phyloP scores from a whole-genome alignment of 2,113 vertebrate genomes.

The Acinonyx jubatus region DNA sequence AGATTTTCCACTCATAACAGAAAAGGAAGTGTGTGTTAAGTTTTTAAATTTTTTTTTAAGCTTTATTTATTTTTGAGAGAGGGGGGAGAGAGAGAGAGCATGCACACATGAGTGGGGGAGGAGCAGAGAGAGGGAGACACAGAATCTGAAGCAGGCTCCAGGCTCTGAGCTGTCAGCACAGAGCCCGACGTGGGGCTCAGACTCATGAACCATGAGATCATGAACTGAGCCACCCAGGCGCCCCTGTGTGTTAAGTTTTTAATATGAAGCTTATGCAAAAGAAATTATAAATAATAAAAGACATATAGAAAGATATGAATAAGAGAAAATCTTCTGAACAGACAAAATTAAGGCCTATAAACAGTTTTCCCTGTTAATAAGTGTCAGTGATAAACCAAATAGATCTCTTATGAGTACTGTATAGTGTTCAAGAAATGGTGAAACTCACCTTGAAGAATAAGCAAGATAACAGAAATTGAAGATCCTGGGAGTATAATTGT shows the following conservation, averaged over 20 bases:
- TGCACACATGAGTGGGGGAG: too few relatives aligned
- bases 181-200: too few relatives aligned
- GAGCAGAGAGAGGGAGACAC: too few relatives aligned
- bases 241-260: neutral
- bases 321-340: neutral
- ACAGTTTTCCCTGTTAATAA: neutral
- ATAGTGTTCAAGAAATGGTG: slow-evolving; percentile 1
- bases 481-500: neutral
- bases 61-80: too few relatives aligned
- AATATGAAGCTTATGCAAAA: slow-evolving; percentile 9
- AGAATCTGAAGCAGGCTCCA: too few relatives aligned
- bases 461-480: neutral
- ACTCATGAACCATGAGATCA: too few relatives aligned
- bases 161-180: too few relatives aligned
- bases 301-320: slow-evolving; percentile 15
- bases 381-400: slow-evolving; percentile 1
- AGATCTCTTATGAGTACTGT: neutral
- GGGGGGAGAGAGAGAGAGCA: too few relatives aligned
- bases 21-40: neutral
- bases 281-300: neutral
- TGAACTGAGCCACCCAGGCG: too few relatives aligned
- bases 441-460: slow-evolving; percentile 6
- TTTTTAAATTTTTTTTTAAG: neutral
- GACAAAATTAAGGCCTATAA: neutral
- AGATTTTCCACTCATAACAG: neutral